Percentiles rank a stretch among this genome's conserved stretches.
These are phyloP conservation scores for Podarcis cretensis DNA, from an alignment of 2,113 vertebrate genomes.

Conservation along the genomic window DNA sequence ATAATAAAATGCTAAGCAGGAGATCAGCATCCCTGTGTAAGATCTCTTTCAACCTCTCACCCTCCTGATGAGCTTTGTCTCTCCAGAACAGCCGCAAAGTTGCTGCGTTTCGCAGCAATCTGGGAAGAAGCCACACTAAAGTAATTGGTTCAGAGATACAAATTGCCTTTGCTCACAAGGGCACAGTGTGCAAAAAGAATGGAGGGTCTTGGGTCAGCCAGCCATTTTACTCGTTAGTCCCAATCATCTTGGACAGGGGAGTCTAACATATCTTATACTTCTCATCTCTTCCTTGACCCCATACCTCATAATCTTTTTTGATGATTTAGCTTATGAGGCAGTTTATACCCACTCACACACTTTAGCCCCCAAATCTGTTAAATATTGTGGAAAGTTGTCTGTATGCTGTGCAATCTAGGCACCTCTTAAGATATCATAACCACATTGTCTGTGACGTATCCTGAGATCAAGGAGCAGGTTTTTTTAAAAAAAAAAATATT, in stretches of 20 bases:
- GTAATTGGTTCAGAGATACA: slow-evolving; percentile 31
- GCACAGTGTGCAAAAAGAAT: slow-evolving; percentile 9
- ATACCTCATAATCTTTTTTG: slow-evolving; percentile 23
- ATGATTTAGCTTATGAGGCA: slow-evolving; percentile 48
- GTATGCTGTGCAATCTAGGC: no score
- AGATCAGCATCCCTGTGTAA: neutral
- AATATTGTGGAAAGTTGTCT: no score
- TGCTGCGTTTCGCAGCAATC: neutral
- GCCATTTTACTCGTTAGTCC: slow-evolving; percentile 41
- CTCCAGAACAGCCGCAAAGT: neutral
- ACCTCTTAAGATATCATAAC: no score
- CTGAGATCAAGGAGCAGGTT: no score
- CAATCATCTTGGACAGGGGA: slow-evolving; percentile 37
- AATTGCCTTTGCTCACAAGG: slow-evolving; percentile 41
- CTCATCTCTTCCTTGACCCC: slow-evolving; percentile 34
- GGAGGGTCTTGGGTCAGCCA: slow-evolving; percentile 29
- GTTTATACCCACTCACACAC: neutral
- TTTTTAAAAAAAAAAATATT: no score
- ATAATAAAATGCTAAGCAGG: neutral
- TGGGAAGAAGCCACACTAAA: neutral
- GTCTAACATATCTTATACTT: slow-evolving; percentile 42
- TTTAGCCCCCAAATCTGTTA: neutral
- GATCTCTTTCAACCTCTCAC: neutral
- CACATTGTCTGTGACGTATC: no score
- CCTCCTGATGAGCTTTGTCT: fast-evolving